These are phyloP conservation scores for Dendrolimus houi DNA, from an alignment of 2,888 invertebrate genomes.

Conservation along the genomic window DNA sequence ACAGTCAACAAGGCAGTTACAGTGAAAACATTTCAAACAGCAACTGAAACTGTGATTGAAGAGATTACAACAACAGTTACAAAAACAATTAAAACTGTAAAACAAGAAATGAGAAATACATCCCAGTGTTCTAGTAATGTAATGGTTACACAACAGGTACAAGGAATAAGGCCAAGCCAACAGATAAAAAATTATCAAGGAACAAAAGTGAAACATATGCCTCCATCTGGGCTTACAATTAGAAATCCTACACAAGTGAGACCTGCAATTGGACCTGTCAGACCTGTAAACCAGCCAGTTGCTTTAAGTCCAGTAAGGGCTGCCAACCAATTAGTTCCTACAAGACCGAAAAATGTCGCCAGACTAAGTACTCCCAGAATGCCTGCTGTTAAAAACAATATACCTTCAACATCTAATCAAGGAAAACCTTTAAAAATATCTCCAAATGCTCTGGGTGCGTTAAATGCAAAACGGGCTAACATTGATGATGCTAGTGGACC, in stretches of 20 bases:
- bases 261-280: constrained; percentile 12
- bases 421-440: constrained; percentile 47
- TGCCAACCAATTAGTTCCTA: constrained; percentile 36
- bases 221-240: constrained; percentile 34
- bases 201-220: constrained; percentile 35
- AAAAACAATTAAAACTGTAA: constrained; percentile 63
- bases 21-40: constrained; percentile 59
- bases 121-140: constrained; percentile 25
- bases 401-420: constrained; percentile 23
- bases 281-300: constrained; percentile 3
- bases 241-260: constrained; percentile 25
- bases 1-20: constrained; percentile 56
- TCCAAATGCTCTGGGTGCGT: constrained; percentile 30
- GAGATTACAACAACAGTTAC: constrained; percentile 69
- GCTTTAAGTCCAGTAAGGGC: constrained; percentile 18
- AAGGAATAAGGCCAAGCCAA: constrained; percentile 27
- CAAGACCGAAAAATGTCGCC: constrained; percentile 27
- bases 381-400: constrained; percentile 24
- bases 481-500: constrained; percentile 36
- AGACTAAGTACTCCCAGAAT: constrained; percentile 34
- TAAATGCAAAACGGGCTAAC: constrained; percentile 30
- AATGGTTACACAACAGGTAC: constrained; percentile 30
- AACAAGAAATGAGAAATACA: constrained; percentile 45
- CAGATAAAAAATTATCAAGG: constrained; percentile 37
- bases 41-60: constrained; percentile 60